Base-by-base conservation (phyloP, 2,113 vertebrate species). In the Pongo abelii region DNA sequence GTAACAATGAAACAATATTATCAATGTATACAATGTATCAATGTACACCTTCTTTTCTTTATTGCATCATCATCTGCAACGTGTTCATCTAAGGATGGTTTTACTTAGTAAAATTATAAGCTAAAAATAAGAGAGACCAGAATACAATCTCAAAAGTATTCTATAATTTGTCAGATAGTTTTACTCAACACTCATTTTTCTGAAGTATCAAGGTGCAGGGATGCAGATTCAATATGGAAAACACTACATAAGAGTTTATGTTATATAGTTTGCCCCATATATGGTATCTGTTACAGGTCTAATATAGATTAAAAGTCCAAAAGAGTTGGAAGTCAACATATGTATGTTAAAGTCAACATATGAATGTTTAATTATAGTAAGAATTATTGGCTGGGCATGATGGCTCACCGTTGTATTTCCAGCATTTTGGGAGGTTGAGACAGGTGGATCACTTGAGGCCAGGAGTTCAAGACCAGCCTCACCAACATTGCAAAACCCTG, bases 161-260 rank as follows among this genome's bases (percentile, higher is more conserved):
- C 38, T 61, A 52, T 70, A 80, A 84, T 75, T 25, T 83, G 11
- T 93, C 77, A 91, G 16, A 84, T 40, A 92, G 17, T 74, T 94
- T 38, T 89, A 84, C 8, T 25, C 14, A 91, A 91, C 7, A 93
- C 22, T 93, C 81, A 94, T 16, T 69, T 90, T 91, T 74, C 61
- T 13, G 94, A 22, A 74, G 6, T 27, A 16, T 85, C 90, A 94
- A 80, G 22, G 55, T 84, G 2, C 9, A 50, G 40, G 16, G 11
- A 78, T 77, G 27, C 55, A 89, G 78, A 32, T 72, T 91, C 20
- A 91, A 93, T 77, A 75, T 84, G 35, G 59, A 95, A 97, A 97
- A 43, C 1, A 40, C 17, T 30, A 48, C 38, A 25, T 30, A 79
- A 61, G 38, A 2, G 8, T 50, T 77, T 69, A 27, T 50, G 16